These are phyloP conservation scores for Bellardia pandia DNA, from an alignment of 2,888 invertebrate species.

Conservation along the genomic window DNA sequence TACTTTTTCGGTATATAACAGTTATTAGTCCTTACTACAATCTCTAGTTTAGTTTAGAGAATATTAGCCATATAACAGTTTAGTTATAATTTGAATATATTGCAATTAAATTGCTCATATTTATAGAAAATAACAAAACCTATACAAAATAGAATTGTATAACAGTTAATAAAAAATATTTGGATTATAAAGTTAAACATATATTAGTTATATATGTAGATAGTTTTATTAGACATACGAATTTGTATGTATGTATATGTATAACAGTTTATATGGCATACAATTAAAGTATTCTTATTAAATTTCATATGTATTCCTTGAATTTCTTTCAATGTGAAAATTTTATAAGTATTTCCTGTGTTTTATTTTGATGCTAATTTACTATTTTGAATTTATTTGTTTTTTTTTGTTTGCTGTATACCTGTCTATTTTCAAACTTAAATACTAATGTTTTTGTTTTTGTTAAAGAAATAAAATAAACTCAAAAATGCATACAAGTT, in stretches of 20 bases:
- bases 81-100: background rate
- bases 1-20: too few relatives aligned
- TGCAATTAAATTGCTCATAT: too few relatives aligned
- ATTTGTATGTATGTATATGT: background rate
- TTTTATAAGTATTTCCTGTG: slow-evolving; percentile 36
- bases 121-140: too few relatives aligned
- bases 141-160: background rate
- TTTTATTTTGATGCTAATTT: slow-evolving; percentile 41
- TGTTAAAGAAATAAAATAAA: slow-evolving; percentile 38
- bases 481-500: slow-evolving; percentile 32
- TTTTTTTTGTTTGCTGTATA: slow-evolving; percentile 24
- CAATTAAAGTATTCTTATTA: background rate
- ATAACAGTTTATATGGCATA: background rate
- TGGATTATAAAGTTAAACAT: background rate
- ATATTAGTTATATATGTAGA: too few relatives aligned
- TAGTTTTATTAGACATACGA: too few relatives aligned
- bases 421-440: slow-evolving; percentile 50
- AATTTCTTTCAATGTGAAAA: slow-evolving; percentile 21
- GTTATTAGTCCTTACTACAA: too few relatives aligned
- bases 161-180: background rate
- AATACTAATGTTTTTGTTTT: slow-evolving; percentile 21
- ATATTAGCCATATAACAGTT: too few relatives aligned
- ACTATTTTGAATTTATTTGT: slow-evolving; percentile 26
- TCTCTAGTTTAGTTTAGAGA: too few relatives aligned
- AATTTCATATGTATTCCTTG: slow-evolving; percentile 37